Conservation (phyloP, 2,888 invertebrate genomes). For the Poecilobothrus nobilitatus region DNA sequence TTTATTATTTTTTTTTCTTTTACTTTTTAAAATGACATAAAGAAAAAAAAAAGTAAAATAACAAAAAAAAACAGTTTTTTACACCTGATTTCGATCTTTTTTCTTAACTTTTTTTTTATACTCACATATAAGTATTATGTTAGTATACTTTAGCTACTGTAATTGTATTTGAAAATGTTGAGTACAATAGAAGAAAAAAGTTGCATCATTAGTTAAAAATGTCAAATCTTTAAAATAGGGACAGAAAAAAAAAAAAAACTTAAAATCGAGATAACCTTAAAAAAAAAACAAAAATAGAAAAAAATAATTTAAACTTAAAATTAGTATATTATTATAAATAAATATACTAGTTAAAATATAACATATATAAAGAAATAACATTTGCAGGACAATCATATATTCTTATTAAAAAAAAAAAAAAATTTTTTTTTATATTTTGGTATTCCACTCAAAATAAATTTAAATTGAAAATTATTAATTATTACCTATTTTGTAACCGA, state of each 20-base stretch:
- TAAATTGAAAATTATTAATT: background rate
- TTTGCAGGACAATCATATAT: background rate
- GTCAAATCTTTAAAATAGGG: background rate
- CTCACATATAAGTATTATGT: background rate
- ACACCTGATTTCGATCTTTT: background rate
- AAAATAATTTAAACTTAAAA: background rate
- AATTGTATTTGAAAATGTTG: background rate
- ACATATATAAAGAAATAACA: too few species aligned
- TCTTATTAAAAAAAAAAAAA: background rate
- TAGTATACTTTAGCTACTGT: background rate
- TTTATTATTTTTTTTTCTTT: background rate
- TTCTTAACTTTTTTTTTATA: background rate
- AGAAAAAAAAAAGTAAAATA: too few species aligned
- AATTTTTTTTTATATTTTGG: background rate
- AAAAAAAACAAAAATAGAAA: background rate
- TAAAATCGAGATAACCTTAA: background rate
- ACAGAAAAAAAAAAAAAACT: background rate
- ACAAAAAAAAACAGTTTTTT: background rate
- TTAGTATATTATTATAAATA: too few species aligned
- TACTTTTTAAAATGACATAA: background rate
- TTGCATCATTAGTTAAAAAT: constrained; percentile 1
- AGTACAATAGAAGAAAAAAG: background rate
- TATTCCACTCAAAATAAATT: background rate
- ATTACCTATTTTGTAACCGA: too few species aligned
- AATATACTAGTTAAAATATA: too few species aligned